phyloP scores from a whole-genome alignment of 1,140 invertebrate genomes.

The Cydia pomonella region DNA sequence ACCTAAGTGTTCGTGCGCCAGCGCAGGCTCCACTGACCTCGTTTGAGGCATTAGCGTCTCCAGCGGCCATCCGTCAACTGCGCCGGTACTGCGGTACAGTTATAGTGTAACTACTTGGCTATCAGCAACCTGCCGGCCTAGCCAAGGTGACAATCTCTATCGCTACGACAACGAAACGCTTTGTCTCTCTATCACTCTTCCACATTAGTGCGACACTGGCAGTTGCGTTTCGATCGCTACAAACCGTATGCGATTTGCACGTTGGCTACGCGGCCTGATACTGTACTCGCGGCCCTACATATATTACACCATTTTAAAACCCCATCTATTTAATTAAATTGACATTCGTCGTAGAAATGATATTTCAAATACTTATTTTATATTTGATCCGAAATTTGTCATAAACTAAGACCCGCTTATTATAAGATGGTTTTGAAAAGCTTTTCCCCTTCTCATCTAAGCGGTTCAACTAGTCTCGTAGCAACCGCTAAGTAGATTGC shows the following conservation, averaged over 20 bases:
- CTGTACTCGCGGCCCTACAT: slow-evolving; percentile 24
- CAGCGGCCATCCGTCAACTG: slow-evolving; percentile 49
- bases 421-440: neutral
- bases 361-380: too few relatives aligned
- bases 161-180: too few relatives aligned
- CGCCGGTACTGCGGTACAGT: slow-evolving; percentile 43
- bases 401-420: neutral
- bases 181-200: too few relatives aligned
- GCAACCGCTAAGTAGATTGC: neutral
- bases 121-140: slow-evolving; percentile 49
- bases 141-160: too few relatives aligned
- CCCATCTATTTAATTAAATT: neutral
- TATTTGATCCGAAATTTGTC: too few relatives aligned
- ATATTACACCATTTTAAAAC: neutral
- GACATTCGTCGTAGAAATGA: neutral
- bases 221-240: too few relatives aligned
- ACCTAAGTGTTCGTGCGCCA: slow-evolving; percentile 48
- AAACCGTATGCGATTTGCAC: too few relatives aligned
- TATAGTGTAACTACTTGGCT: slow-evolving; percentile 46
- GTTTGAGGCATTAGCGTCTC: slow-evolving; percentile 55
- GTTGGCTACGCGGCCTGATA: too few relatives aligned
- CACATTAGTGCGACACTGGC: too few relatives aligned
- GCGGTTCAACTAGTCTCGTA: neutral
- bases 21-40: slow-evolving; percentile 56
- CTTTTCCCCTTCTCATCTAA: neutral